Conservation (phyloP, 2,888 invertebrate species). For the Liopterus haemorrhoidalis region DNA sequence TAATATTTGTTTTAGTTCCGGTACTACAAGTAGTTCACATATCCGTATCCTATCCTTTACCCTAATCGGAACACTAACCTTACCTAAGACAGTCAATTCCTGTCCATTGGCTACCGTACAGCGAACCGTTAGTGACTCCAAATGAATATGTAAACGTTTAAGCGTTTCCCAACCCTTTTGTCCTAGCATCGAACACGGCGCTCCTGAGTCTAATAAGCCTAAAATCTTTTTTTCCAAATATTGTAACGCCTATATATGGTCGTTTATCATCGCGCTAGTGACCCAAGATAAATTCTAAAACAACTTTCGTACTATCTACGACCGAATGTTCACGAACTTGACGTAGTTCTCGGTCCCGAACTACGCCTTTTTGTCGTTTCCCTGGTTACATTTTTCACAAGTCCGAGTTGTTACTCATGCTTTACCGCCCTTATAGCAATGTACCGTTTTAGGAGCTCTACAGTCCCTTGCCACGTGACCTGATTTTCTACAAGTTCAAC, state of each 20-base stretch:
- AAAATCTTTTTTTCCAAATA: background rate
- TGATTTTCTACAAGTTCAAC: background rate
- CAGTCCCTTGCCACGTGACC: background rate
- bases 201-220: background rate
- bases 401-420: background rate
- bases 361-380: background rate
- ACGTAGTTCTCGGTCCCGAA: background rate
- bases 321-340: background rate
- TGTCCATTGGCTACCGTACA: slow-evolving; percentile 1
- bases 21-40: too few relatives aligned
- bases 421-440: background rate
- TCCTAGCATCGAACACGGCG: background rate
- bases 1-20: too few relatives aligned
- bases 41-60: too few relatives aligned
- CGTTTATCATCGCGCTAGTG: background rate
- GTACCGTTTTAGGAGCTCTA: background rate
- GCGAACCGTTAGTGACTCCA: background rate
- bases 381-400: background rate
- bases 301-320: background rate
- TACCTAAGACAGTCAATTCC: background rate
- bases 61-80: background rate
- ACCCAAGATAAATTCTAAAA: background rate
- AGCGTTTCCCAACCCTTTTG: background rate
- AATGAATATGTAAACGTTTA: background rate
- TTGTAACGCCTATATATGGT: background rate